Conservation (phyloP, 2,888 invertebrate genomes). For the Perizoma affinitatum region DNA sequence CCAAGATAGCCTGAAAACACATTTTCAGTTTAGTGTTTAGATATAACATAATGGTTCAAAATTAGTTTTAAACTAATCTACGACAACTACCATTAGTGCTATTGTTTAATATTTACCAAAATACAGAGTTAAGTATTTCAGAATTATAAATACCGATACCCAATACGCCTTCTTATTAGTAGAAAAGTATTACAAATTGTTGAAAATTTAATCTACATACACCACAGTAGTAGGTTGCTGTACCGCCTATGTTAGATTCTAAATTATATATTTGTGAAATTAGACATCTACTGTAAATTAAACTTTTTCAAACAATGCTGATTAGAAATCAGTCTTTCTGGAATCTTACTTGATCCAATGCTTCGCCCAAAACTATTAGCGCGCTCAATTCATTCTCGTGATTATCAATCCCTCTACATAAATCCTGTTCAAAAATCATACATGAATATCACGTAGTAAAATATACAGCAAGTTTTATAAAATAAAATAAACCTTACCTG, state of each 20-base stretch:
- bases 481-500: conserved; percentile 85
- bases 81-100: conserved; percentile 77
- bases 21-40: conserved; percentile 11
- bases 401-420: conserved; percentile 89
- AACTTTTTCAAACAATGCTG: conserved; percentile 70
- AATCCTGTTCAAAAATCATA: conserved; percentile 86
- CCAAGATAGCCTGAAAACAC: conserved; percentile 87
- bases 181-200: conserved; percentile 42
- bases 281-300: conserved; percentile 79
- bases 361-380: conserved; percentile 89
- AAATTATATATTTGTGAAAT: conserved; percentile 61
- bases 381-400: conserved; percentile 89
- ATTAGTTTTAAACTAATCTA: conserved; percentile 69
- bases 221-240: conserved; percentile 37
- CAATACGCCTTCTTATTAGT: conserved; percentile 54
- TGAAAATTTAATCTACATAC: conserved; percentile 32
- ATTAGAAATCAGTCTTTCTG: conserved; percentile 47
- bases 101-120: conserved; percentile 44
- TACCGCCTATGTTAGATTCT: conserved; percentile 53
- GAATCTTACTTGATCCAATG: conserved; percentile 92
- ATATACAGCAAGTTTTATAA: conserved; percentile 6
- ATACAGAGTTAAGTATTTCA: conserved; percentile 29
- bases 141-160: conserved; percentile 52
- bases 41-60: conserved; percentile 4
- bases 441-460: conserved; percentile 43